Evolutionary conservation across 1,140 invertebrate genomes (phyloP), one percentile per base, ranked within the genome.

Genomic region (Meteorus sp.): DNA sequence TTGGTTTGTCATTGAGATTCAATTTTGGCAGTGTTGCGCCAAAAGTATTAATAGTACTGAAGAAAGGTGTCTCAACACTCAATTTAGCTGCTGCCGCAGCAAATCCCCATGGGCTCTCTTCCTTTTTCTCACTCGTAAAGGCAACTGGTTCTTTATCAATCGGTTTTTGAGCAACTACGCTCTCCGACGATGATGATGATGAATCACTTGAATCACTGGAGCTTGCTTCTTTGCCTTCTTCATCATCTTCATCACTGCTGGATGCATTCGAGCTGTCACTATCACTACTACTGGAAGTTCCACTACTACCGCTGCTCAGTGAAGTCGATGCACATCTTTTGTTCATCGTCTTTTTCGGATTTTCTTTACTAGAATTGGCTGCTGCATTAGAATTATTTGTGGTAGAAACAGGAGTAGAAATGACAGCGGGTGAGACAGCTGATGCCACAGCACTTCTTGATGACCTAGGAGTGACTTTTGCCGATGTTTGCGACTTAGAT

Each of bases 81-180:
- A 78, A 51, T 17, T 81, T 81, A 0, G 82, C 83, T 9, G 83
- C 84, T 3, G 83, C 84, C 0, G 89, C 90, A 1, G 90, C 89
- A 74, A 92, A 92, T 0, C 89, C 90, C 90, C 90, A 92, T 9
- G 85, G 84, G 57, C 83, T 82, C 25, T 88, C 83, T 48, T 84
- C 80, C 56, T 63, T 71, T 1, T 72, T 39, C 15, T 75, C 71
- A 56, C 70, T 77, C 7, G 69, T 69, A 73, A 68, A 83, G 67
- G 61, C 76, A 59, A 63, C 83, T 70, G 53, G 74, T 73, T 60
- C 84, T 71, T 45, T 82, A 69, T 56, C 33, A 23, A n/a, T 62
- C 43, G 33, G 9, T 25, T 2, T 4, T 29, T 27, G 5, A 23
- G 1, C 25, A 27, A 8, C 19, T 31, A 70, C 47, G 22, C 11